These are phyloP conservation scores for Tragulus kanchil DNA, from an alignment of 2,113 vertebrate species.

Conservation along the genomic window DNA sequence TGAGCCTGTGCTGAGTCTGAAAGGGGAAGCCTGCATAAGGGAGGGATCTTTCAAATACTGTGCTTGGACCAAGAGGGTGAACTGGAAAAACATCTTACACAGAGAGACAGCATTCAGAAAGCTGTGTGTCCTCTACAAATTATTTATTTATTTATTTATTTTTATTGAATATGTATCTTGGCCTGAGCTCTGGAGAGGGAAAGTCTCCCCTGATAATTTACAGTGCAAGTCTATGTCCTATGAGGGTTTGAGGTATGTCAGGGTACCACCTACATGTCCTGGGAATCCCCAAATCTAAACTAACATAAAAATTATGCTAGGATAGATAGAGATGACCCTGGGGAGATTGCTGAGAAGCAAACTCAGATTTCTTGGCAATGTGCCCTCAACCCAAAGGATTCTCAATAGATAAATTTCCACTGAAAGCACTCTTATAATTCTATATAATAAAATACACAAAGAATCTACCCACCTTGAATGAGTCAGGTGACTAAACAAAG, in stretches of 20 bases:
- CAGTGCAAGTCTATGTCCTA: not conserved
- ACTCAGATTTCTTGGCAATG: not conserved
- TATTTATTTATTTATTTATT: not conserved
- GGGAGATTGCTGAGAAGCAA: not conserved
- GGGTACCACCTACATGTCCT: not conserved
- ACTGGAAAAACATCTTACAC: not conserved
- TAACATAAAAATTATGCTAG: not conserved
- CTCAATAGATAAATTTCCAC: not conserved
- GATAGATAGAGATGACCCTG: not conserved
- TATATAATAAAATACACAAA: not conserved
- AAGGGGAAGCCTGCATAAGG: not conserved
- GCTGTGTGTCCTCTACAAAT: not conserved
- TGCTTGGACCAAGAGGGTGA: not conserved
- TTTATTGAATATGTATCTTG: not conserved
- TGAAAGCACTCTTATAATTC: not conserved
- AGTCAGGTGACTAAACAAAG: not conserved
- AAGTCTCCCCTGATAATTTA: not conserved
- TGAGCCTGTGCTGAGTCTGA: not conserved
- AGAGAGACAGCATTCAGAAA: not conserved
- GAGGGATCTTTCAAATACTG: not conserved
- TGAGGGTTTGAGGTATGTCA: not conserved
- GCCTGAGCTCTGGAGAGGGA: not conserved
- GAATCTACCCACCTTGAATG: not conserved
- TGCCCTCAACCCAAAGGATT: not conserved
- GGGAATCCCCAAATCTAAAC: not conserved